Percentiles rank a stretch among this genome's conserved stretches.
Conservation (phyloP, 2,797 vertebrate species). For the Brotogeris chrysoptera region DNA sequence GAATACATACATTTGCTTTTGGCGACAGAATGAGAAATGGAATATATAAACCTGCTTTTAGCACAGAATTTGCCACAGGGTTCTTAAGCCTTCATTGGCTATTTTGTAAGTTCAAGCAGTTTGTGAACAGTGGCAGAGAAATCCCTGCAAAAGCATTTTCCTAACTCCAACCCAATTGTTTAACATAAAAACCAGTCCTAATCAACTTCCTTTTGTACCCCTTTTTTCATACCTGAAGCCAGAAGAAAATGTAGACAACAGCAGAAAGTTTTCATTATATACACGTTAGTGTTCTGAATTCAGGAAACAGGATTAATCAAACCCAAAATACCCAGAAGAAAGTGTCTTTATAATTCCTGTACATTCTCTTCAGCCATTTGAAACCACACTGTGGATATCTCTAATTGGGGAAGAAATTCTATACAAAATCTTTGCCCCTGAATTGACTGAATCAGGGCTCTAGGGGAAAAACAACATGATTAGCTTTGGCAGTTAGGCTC, state of each 20-base stretch:
- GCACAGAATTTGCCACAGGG: conserved; percentile 7
- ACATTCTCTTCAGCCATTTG: conserved; percentile 54
- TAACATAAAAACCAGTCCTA: conserved; percentile 44
- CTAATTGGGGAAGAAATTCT: conserved; percentile 67
- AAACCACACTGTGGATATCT: conserved; percentile 46
- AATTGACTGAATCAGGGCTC: conserved; percentile 64
- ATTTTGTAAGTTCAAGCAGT: neutral
- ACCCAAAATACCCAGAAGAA: conserved; percentile 56
- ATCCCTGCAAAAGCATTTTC: conserved; percentile 25
- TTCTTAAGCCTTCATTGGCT: conserved; percentile 10
- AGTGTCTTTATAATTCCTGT: conserved; percentile 58
- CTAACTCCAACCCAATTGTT: conserved; percentile 33
- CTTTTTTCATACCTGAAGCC: conserved; percentile 38
- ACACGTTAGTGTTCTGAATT: conserved; percentile 42
- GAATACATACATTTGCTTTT: neutral
- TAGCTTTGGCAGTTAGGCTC: conserved; percentile 52
- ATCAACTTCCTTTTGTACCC: conserved; percentile 9
- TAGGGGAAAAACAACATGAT: conserved; percentile 49
- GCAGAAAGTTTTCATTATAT: conserved; percentile 47
- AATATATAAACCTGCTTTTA: conserved; percentile 30
- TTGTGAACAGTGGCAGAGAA: conserved; percentile 10
- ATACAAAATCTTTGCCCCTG: conserved; percentile 65
- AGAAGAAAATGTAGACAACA: conserved; percentile 36
- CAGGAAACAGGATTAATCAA: conserved; percentile 60
- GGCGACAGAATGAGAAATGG: conserved; percentile 4